Evolutionary conservation across 2,797 vertebrate species (phyloP).

Genomic region (Siniperca undulata): DNA sequence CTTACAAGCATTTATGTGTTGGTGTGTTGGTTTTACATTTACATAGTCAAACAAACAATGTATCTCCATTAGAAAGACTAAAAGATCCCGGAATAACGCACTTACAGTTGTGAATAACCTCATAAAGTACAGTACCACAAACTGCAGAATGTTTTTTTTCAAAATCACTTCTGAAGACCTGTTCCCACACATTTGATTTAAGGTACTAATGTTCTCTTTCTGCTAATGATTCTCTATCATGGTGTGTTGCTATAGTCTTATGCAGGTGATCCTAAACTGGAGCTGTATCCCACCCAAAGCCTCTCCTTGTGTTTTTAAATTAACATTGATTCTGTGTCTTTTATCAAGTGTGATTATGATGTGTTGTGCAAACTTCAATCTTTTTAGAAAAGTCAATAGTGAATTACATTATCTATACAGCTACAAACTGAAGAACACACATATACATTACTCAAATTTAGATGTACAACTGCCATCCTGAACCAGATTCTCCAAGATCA

Average conservation of each 20-base stretch:
- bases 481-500: conserved; percentile 1
- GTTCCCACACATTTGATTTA: not conserved
- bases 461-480: not conserved
- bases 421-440: not conserved
- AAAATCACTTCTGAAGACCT: not conserved
- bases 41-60: conserved; percentile 14
- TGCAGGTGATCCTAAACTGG: not conserved
- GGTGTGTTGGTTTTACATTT: conserved; percentile 2
- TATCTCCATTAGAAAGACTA: not conserved
- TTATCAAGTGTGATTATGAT: not conserved
- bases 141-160: not conserved
- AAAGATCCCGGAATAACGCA: not conserved
- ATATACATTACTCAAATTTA: not conserved
- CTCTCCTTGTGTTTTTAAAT: not conserved
- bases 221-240: not conserved
- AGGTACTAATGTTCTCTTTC: not conserved
- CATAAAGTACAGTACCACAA: not conserved
- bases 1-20: not conserved
- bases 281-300: not conserved
- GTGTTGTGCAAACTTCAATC: not conserved
- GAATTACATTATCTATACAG: not conserved
- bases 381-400: not conserved
- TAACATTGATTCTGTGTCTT: not conserved
- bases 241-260: not conserved
- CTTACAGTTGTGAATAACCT: not conserved